These are phyloP conservation scores for Trichonephila clavipes DNA, from an alignment of 1,140 invertebrate species.

Conservation along the genomic window DNA sequence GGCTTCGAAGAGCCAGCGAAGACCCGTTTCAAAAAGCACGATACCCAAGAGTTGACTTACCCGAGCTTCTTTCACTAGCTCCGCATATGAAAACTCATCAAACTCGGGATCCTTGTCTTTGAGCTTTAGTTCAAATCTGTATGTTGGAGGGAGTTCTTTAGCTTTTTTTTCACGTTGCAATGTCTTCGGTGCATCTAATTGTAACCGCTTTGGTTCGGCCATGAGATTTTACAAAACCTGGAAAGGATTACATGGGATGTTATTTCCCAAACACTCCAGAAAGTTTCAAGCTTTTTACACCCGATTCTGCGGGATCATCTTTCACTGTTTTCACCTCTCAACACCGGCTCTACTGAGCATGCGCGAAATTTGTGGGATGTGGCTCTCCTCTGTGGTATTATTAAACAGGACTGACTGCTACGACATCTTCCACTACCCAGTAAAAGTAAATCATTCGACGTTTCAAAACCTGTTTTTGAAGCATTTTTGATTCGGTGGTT, in stretches of 20 bases:
- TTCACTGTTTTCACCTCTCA: slow-evolving; percentile 73
- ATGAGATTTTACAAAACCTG: slow-evolving; percentile 78
- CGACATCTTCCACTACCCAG: slow-evolving; percentile 35
- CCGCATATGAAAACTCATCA: slow-evolving; percentile 86
- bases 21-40: slow-evolving; percentile 75
- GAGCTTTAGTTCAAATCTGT: slow-evolving; percentile 84
- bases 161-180: slow-evolving; percentile 80
- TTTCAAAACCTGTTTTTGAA: neutral
- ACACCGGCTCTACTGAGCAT: slow-evolving; percentile 71
- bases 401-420: slow-evolving; percentile 66
- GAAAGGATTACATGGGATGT: slow-evolving; percentile 56
- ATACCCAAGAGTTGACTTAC: slow-evolving; percentile 82
- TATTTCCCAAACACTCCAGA: slow-evolving; percentile 59
- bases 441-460: slow-evolving; percentile 6
- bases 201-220: slow-evolving; percentile 83
- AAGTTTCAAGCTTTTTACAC: slow-evolving; percentile 56
- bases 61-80: slow-evolving; percentile 84
- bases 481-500: neutral
- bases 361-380: slow-evolving; percentile 60
- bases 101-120: slow-evolving; percentile 85
- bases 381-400: slow-evolving; percentile 12
- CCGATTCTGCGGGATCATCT: slow-evolving; percentile 61
- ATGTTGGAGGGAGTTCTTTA: slow-evolving; percentile 82
- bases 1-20: slow-evolving; percentile 41
- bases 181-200: slow-evolving; percentile 81